Evolutionary conservation across 92 coral and sea anemone genomes (phyloP).

Genomic region (Porites rus): DNA sequence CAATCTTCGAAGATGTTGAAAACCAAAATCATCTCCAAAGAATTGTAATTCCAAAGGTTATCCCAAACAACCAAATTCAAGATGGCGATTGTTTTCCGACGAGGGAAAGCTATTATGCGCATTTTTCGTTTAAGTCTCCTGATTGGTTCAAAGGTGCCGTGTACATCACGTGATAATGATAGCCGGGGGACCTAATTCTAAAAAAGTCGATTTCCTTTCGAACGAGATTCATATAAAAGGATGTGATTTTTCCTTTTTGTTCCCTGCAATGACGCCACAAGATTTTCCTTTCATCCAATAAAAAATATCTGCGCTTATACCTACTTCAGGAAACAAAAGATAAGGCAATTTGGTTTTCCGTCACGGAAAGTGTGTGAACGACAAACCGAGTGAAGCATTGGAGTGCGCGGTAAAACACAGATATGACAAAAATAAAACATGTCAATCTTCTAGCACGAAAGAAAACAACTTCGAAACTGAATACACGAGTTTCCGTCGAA

Average conservation of each 20-base stretch:
- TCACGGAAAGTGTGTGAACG: background rate
- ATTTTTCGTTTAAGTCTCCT: constrained; percentile 13
- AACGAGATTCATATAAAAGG: background rate
- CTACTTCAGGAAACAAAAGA: constrained; percentile 12
- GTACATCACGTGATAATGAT: constrained; percentile 30
- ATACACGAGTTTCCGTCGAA: constrained; percentile 29
- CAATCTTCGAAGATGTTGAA: background rate
- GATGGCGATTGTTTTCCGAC: constrained; percentile 83
- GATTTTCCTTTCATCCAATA: background rate
- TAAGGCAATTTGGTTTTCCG: constrained; percentile 9
- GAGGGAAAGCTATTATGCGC: constrained; percentile 52
- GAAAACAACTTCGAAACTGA: background rate
- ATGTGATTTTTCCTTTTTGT: constrained; percentile 4
- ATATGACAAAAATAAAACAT: background rate
- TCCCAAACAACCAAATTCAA: constrained; percentile 43
- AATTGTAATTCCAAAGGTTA: constrained; percentile 30
- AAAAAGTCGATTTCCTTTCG: constrained; percentile 1
- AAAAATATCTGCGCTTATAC: background rate
- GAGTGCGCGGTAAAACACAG: background rate
- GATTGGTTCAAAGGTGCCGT: constrained; percentile 38
- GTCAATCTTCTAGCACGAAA: background rate
- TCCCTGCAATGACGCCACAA: background rate
- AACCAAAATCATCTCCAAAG: constrained; percentile 25
- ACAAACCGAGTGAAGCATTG: background rate
- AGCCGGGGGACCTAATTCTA: constrained; percentile 14